phyloP scores from a whole-genome alignment of 2,113 vertebrate genomes.

The Colossoma macropomum region DNA sequence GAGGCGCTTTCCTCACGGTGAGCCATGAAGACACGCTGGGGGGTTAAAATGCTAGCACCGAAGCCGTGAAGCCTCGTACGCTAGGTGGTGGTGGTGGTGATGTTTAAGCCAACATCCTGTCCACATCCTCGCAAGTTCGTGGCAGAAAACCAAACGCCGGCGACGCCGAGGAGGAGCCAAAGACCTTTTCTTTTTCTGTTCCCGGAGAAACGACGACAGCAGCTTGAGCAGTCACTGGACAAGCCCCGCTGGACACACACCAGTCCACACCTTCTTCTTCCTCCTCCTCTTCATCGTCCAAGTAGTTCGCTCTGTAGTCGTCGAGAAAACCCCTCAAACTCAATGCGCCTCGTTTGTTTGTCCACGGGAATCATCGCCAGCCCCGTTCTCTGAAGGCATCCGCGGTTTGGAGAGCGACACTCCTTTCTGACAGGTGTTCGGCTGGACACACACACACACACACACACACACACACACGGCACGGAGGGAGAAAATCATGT shows the following conservation, averaged over 20 bases:
- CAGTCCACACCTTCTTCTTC: background rate
- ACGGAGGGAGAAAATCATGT: slow-evolving; percentile 61
- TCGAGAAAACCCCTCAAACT: slow-evolving; percentile 4
- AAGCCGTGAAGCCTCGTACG: too few relatives aligned
- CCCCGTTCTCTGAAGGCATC: background rate
- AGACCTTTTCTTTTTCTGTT: background rate
- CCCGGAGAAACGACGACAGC: slow-evolving; percentile 1
- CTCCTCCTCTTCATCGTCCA: background rate
- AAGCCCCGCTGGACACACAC: background rate
- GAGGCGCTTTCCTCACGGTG: background rate
- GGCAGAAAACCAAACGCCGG: background rate
- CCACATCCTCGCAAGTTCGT: background rate
- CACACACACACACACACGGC: slow-evolving; percentile 52
- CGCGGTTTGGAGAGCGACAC: background rate
- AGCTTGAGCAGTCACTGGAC: background rate
- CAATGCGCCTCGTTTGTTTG: slow-evolving; percentile 20
- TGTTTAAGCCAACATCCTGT: background rate
- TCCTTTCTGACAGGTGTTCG: slow-evolving; percentile 32
- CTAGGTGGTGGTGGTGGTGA: background rate
- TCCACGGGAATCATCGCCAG: background rate
- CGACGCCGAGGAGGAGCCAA: slow-evolving; percentile 42
- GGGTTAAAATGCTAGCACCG: too few relatives aligned
- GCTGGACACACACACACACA: slow-evolving; percentile 51
- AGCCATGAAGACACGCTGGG: background rate
- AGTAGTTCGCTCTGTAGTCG: background rate